phyloP scores from a whole-genome alignment of 2,797 vertebrate species.

The Neostethus bicornis region DNA sequence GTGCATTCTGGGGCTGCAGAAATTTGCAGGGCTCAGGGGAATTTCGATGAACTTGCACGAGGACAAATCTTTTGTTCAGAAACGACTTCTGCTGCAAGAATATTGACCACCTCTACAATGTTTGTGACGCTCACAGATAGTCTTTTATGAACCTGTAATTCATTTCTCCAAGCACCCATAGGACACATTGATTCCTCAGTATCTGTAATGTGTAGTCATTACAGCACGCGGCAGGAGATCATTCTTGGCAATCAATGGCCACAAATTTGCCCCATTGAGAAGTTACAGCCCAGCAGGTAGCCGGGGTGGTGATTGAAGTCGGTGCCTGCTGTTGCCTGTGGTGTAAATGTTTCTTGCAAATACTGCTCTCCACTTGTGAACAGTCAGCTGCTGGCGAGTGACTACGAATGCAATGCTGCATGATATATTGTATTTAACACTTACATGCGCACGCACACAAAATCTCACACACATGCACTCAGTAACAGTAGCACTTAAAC shows the following conservation, averaged over 20 bases:
- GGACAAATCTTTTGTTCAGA: conserved; percentile 71
- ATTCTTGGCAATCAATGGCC: conserved; percentile 75
- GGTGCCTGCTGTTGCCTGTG: conserved; percentile 44
- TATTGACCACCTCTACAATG: conserved; percentile 68
- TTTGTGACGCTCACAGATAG: conserved; percentile 67
- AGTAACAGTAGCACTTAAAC: conserved; percentile 19
- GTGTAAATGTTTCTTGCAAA: conserved; percentile 57
- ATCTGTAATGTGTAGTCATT: conserved; percentile 78
- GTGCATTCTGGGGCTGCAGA: conserved; percentile 46
- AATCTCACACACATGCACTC: not conserved
- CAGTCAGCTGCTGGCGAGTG: conserved; percentile 52
- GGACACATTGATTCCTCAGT: conserved; percentile 75
- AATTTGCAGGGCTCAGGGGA: conserved; percentile 68
- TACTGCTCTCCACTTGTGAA: conserved; percentile 50
- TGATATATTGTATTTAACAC: conserved; percentile 42
- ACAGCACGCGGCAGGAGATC: conserved; percentile 70
- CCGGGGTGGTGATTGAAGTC: conserved; percentile 63
- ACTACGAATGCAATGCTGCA: conserved; percentile 41
- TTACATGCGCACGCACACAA: conserved; percentile 5
- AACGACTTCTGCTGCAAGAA: conserved; percentile 65
- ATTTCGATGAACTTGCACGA: conserved; percentile 68
- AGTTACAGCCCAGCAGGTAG: conserved; percentile 70
- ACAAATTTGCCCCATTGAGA: conserved; percentile 76
- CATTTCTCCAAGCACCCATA: conserved; percentile 71
- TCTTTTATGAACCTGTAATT: conserved; percentile 76